Base-by-base conservation (phyloP, 2,113 vertebrate species). In the Alectura lathami region DNA sequence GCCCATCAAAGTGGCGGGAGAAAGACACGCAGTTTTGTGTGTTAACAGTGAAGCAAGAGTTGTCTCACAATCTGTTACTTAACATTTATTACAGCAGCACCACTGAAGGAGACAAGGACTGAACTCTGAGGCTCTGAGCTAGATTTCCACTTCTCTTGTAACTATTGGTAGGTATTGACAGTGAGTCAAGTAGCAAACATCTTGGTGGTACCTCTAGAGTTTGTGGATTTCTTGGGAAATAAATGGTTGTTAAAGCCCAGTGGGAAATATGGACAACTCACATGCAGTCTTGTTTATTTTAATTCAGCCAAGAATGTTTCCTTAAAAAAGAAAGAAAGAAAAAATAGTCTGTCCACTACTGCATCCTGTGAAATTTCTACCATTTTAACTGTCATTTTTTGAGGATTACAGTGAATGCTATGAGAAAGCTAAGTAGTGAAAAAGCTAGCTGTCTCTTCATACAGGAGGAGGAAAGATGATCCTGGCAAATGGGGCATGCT, bases 401-500 rank as follows among this genome's bases (percentile, higher is more conserved):
- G 64, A 96, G 64, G 36, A 38, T 78, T 83, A 27, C 1, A 1
- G 5, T 88, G 68, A 75, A 64, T 53, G 54, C 43, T 88, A 36
- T 30, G 70, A 81, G 54, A 68, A 73, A 63, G 43, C 26, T 56
- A 88, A 67, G 42, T 21, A 54, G 48, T 48, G 23, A 81, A 93
- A 89, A 93, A 73, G 12, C 51, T 78, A 83, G 9, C 26, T 96
- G 68, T 92, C 84, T 95, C 66, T 89, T 86, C 73, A 59, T 88
- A 62, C 62, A 86, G 82, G 47, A 84, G 34, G 36, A 90, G 54
- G 54, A 93, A 92, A 88, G 50, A 80, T 56, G 56, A 95, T 92
- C 47, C 75, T 74, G 76, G 75, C 63, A 96, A 93, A 95, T 64
- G 2, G 91, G 57, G 26, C 63, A 89, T 80, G 75, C 60, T 90